Evolutionary conservation across 2,797 vertebrate species (phyloP).

Genomic region (Argya squamiceps): DNA sequence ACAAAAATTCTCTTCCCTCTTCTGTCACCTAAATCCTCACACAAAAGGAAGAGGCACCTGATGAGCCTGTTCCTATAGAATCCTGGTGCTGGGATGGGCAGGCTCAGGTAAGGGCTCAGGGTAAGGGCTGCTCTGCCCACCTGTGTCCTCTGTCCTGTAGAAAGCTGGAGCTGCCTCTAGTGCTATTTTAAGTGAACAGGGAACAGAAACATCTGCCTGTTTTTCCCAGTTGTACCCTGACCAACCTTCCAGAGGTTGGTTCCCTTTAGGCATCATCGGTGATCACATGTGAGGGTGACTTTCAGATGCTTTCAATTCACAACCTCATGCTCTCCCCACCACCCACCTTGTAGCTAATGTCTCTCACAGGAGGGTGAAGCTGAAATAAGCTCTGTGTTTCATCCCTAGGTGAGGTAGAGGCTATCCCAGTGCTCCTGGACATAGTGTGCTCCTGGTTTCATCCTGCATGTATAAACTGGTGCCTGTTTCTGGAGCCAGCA

Average conservation of each 20-base stretch:
- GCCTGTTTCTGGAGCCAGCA: background rate
- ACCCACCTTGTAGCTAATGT: background rate
- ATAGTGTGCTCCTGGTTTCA: background rate
- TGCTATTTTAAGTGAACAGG: background rate
- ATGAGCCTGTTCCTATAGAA: fast-evolving
- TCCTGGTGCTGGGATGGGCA: background rate
- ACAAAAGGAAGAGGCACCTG: background rate
- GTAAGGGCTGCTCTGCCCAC: background rate
- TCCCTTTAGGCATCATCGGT: background rate
- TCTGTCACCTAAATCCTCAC: background rate
- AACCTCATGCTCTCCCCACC: background rate
- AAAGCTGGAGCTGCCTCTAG: background rate
- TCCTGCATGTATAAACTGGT: background rate
- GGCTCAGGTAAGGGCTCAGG: background rate
- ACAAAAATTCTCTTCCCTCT: background rate
- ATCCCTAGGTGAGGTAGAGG: fast-evolving
- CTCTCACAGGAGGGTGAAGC: background rate
- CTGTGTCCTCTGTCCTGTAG: background rate
- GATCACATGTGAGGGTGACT: background rate
- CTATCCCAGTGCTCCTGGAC: background rate
- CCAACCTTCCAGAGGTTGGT: background rate
- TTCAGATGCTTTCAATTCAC: background rate
- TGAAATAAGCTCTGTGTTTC: background rate
- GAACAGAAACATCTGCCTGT: background rate
- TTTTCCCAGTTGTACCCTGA: background rate